Evolutionary conservation across 2,888 invertebrate genomes (phyloP).

Genomic region (Apomyelois bistriatella): DNA sequence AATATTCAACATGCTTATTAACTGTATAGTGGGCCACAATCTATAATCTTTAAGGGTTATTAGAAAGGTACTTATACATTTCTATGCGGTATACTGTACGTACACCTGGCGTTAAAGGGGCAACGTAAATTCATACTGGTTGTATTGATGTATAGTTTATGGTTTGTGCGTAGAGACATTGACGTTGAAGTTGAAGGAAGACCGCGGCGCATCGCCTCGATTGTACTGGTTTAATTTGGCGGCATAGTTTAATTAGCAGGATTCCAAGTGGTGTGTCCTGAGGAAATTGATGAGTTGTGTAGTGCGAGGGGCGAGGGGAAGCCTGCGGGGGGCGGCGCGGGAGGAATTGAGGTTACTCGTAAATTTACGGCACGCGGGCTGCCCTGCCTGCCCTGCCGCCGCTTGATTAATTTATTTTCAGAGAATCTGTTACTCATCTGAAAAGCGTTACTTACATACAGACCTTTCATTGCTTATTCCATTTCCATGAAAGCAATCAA

Average conservation of each 20-base stretch:
- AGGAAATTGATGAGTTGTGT: constrained; percentile 74
- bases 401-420: constrained; percentile 68
- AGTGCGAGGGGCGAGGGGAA: constrained; percentile 27
- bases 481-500: constrained; percentile 16
- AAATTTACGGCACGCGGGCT: constrained; percentile 62
- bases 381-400: constrained; percentile 33
- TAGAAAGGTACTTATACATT: no score
- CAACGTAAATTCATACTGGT: no score
- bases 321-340: constrained; percentile 18
- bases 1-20: no score
- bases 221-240: constrained; percentile 49
- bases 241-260: constrained; percentile 73
- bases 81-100: no score
- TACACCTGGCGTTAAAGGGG: no score
- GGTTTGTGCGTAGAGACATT: not conserved
- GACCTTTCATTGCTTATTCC: constrained; percentile 32
- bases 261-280: constrained; percentile 64
- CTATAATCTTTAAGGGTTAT: no score
- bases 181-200: not conserved
- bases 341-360: constrained; percentile 45
- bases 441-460: constrained; percentile 46
- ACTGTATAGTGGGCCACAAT: no score
- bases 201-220: constrained; percentile 4
- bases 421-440: constrained; percentile 55
- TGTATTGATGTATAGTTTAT: no score